A percentile compares a stretch with the other conserved stretches of the same genome.
phyloP scores from a whole-genome alignment of 2,888 invertebrate species.

The Eilema depressum region DNA sequence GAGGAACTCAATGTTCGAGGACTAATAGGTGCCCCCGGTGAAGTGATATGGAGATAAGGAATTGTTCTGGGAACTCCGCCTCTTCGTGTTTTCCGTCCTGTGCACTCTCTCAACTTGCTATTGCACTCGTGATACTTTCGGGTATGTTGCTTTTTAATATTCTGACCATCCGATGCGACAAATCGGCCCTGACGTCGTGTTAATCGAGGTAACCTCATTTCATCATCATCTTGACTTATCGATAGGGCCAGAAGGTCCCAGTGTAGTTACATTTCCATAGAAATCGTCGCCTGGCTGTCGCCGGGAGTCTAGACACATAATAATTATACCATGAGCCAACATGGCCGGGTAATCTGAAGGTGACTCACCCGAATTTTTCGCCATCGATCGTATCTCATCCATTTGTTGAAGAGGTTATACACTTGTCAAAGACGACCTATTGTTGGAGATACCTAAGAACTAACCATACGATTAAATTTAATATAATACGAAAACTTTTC shows the following conservation, averaged over 20 bases:
- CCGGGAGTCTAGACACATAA: slow-evolving; percentile 83
- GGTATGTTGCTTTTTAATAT: slow-evolving; percentile 64
- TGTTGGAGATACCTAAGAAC: background rate
- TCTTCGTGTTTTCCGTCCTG: slow-evolving; percentile 83
- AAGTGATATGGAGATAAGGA: slow-evolving; percentile 85
- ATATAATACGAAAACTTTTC: too few species aligned
- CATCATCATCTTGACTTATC: slow-evolving; percentile 27
- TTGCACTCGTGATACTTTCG: slow-evolving; percentile 71
- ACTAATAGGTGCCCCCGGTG: slow-evolving; percentile 75
- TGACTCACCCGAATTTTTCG: slow-evolving; percentile 79
- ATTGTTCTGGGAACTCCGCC: slow-evolving; percentile 72
- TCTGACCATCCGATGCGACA: slow-evolving; percentile 33
- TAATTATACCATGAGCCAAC: slow-evolving; percentile 81
- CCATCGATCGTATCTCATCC: slow-evolving; percentile 78
- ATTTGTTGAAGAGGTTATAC: slow-evolving; percentile 67
- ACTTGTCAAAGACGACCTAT: slow-evolving; percentile 63
- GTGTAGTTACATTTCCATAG: slow-evolving; percentile 71
- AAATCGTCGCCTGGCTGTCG: slow-evolving; percentile 78
- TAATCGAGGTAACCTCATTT: slow-evolving; percentile 52
- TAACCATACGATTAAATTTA: background rate
- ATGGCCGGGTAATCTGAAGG: slow-evolving; percentile 75
- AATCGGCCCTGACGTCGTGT: slow-evolving; percentile 34
- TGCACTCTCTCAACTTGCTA: slow-evolving; percentile 74
- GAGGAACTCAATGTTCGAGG: slow-evolving; percentile 72
- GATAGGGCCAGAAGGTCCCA: slow-evolving; percentile 60